Conservation (phyloP, 2,797 vertebrate genomes). For the Hippopotamyrus pictus region DNA sequence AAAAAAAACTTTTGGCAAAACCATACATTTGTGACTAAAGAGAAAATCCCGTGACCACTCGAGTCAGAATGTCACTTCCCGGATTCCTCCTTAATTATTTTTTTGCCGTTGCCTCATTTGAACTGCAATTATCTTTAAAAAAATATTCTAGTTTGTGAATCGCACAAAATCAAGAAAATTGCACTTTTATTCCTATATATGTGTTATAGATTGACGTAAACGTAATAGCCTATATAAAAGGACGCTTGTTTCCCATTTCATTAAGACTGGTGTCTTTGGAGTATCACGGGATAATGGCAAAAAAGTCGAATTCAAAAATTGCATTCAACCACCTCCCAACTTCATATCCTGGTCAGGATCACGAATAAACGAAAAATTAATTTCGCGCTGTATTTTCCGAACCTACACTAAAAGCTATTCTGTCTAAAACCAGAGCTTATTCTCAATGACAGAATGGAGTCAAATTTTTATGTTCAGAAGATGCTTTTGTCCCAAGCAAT, state of each 20-base stretch:
- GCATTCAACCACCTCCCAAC: neutral
- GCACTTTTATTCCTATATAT: neutral
- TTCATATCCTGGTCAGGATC: neutral
- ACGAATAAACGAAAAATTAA: neutral
- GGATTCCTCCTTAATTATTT: neutral
- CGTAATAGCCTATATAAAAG: neutral
- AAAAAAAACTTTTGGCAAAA: neutral
- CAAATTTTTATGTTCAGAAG: neutral
- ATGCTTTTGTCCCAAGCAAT: neutral
- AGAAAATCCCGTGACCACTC: neutral
- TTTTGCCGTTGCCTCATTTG: neutral
- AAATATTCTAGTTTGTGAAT: neutral
- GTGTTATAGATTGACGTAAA: neutral
- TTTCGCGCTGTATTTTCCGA: neutral
- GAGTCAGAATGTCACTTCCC: neutral
- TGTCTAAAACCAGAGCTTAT: neutral
- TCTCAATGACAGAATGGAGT: neutral
- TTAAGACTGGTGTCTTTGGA: neutral
- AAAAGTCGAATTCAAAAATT: neutral
- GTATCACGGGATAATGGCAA: neutral
- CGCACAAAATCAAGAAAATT: neutral
- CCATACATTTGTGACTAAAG: neutral
- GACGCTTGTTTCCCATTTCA: neutral
- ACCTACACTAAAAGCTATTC: neutral
- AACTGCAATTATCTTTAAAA: neutral